Evolutionary conservation across 2,113 vertebrate species (phyloP).

Genomic region (Salvelinus alpinus): DNA sequence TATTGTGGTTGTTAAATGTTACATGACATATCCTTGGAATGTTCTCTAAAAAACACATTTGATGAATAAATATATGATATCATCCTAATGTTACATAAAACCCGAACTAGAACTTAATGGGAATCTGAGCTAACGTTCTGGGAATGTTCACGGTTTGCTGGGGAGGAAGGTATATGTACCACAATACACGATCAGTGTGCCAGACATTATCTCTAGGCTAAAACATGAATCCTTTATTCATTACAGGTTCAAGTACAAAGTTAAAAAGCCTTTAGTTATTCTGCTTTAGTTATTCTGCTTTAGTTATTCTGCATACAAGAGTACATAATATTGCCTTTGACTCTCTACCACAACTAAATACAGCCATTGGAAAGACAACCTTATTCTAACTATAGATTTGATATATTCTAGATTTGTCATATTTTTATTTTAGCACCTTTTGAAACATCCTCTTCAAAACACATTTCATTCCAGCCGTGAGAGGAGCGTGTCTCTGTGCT

Average conservation of each 20-base stretch:
- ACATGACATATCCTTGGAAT: too few relatives aligned
- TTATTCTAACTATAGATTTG: conserved; percentile 89
- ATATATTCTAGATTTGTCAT: conserved; percentile 87
- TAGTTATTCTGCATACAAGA: conserved; percentile 96
- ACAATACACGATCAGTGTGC: too few relatives aligned
- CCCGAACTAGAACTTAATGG: too few relatives aligned
- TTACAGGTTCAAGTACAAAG: conserved; percentile 98
- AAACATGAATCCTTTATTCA: conserved; percentile 90
- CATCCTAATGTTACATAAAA: too few relatives aligned
- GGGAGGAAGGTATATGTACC: too few relatives aligned
- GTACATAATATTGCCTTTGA: conserved; percentile 98
- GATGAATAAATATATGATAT: too few relatives aligned
- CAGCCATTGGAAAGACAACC: conserved; percentile 98
- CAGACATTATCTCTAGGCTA: conserved; percentile 85
- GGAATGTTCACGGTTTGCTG: too few relatives aligned
- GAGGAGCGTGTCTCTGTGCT: conserved; percentile 59
- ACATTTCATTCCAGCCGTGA: conserved; percentile 76
- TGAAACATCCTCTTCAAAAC: conserved; percentile 83
- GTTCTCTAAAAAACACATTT: too few relatives aligned
- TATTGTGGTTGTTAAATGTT: too few relatives aligned
- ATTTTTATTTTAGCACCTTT: conserved; percentile 90
- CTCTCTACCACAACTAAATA: conserved; percentile 97
- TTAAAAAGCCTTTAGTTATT: conserved; percentile 91
- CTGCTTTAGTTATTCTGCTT: conserved; percentile 79
- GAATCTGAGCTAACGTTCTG: too few relatives aligned